These are phyloP conservation scores for Elachura formosa DNA, from an alignment of 2,113 vertebrate species.

Conservation along the genomic window DNA sequence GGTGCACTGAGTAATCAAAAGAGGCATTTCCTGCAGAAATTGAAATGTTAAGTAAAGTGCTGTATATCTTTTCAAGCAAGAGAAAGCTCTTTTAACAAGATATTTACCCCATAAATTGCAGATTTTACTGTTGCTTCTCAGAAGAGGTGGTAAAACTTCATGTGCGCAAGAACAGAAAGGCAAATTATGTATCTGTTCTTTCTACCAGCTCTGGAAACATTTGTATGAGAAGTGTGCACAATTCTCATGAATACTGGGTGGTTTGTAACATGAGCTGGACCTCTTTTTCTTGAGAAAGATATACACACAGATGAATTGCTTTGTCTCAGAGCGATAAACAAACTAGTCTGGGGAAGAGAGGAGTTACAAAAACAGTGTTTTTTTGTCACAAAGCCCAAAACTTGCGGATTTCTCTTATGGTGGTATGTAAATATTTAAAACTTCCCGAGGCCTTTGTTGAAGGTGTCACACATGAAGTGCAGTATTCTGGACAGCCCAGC, in stretches of 20 bases:
- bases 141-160: neutral
- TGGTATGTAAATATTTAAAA: neutral
- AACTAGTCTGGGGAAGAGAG: neutral
- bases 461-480: neutral
- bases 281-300: neutral
- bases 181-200: neutral
- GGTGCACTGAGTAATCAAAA: neutral
- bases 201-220: neutral
- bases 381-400: neutral
- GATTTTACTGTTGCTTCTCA: neutral
- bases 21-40: neutral
- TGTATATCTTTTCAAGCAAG: neutral
- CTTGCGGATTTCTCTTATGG: neutral
- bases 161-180: neutral
- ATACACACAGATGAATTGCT: neutral
- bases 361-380: neutral
- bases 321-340: neutral
- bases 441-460: neutral
- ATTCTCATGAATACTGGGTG: neutral
- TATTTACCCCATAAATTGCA: neutral
- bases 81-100: neutral
- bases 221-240: neutral
- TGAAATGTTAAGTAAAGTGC: neutral
- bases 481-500: neutral
- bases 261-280: neutral